These are phyloP conservation scores for Aromia moschata DNA, from an alignment of 2,888 invertebrate species.

Conservation along the genomic window DNA sequence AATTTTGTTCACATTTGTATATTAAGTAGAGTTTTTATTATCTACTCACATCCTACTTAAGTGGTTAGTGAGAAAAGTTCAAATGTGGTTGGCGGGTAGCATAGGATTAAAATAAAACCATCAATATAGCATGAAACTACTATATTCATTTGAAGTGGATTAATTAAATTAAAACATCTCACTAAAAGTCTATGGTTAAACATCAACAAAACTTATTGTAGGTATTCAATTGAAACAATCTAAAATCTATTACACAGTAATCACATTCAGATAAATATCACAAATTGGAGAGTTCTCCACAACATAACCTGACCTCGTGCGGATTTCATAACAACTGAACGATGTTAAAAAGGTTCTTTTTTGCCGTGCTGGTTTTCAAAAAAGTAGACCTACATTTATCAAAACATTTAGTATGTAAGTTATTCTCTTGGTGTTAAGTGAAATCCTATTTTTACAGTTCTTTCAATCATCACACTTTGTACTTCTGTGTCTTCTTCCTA, in stretches of 20 bases:
- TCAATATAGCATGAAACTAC: conserved; percentile 54
- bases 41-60: too few relatives aligned
- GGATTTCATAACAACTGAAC: conserved; percentile 55
- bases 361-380: conserved; percentile 4
- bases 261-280: conserved; percentile 64
- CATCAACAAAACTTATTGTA: conserved; percentile 62
- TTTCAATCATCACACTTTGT: conserved; percentile 44
- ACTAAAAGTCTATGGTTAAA: conserved; percentile 63
- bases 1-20: too few relatives aligned
- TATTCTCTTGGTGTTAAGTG: conserved; percentile 45
- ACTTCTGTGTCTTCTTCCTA: conserved; percentile 33
- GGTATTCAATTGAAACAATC: conserved; percentile 62
- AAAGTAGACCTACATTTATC: not conserved
- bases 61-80: too few relatives aligned
- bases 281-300: conserved; percentile 60
- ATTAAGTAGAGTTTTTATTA: too few relatives aligned
- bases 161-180: conserved; percentile 63
- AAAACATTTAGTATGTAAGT: not conserved
- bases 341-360: conserved; percentile 5
- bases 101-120: conserved; percentile 34
- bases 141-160: conserved; percentile 59
- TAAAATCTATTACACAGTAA: conserved; percentile 62
- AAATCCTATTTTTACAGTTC: conserved; percentile 44
- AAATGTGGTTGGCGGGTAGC: too few relatives aligned
- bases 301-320: conserved; percentile 55